Evolutionary conservation across 2,113 vertebrate species (phyloP).

Genomic region (Kryptolebias marmoratus): DNA sequence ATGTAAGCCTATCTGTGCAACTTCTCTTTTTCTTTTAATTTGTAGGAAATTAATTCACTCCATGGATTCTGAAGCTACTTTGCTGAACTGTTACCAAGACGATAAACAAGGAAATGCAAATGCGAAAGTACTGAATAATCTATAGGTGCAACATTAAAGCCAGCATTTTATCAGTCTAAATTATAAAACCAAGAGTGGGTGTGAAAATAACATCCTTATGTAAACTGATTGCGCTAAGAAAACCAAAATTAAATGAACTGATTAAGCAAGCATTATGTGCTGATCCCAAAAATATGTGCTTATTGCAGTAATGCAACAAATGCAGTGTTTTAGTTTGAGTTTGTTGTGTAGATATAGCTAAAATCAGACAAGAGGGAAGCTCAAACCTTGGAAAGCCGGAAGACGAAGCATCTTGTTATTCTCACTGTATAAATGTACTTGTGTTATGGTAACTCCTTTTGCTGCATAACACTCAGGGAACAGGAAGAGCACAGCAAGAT

Average conservation of each 20-base stretch:
- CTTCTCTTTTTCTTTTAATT: too few species aligned
- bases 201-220: background rate
- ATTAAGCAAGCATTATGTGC: conserved; percentile 6
- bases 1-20: too few species aligned
- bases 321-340: background rate
- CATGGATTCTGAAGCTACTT: too few species aligned
- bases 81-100: too few species aligned
- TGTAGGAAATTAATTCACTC: too few species aligned
- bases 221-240: background rate
- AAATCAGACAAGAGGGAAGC: conserved; percentile 1
- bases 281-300: conserved; percentile 5
- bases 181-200: background rate
- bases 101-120: too few species aligned
- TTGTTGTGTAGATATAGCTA: background rate
- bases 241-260: conserved; percentile 7
- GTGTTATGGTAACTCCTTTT: conserved; percentile 18
- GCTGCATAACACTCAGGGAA: conserved; percentile 23
- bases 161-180: background rate
- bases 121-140: too few species aligned
- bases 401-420: conserved; percentile 46
- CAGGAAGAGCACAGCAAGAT: conserved; percentile 9
- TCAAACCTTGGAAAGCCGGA: conserved; percentile 23
- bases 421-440: conserved; percentile 40
- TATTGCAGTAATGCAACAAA: background rate
- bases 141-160: too few species aligned